Evolutionary conservation across 2,797 vertebrate genomes (phyloP).

Genomic region (Oceanodroma leucorhoa): DNA sequence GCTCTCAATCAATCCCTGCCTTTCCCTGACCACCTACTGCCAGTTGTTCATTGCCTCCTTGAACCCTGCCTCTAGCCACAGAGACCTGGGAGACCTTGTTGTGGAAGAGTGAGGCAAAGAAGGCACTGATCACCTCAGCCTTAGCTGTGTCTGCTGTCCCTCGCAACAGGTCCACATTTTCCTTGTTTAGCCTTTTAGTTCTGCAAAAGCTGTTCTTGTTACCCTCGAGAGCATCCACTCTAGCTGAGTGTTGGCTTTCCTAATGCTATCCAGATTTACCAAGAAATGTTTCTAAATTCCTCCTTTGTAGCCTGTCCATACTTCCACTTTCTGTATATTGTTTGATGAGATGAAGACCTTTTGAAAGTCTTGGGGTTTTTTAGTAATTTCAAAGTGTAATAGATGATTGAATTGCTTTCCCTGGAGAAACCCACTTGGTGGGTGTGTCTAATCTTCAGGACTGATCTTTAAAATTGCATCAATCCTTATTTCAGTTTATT

Average conservation of each 20-base stretch:
- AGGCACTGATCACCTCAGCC: fast-evolving
- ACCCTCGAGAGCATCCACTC: background rate
- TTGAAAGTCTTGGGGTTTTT: background rate
- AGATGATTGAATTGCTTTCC: background rate
- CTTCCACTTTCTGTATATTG: background rate
- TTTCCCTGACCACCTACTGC: background rate
- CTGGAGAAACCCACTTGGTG: background rate
- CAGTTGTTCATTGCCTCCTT: background rate
- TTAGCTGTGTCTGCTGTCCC: background rate
- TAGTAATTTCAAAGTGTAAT: background rate
- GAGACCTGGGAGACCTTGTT: background rate
- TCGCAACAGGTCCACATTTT: background rate
- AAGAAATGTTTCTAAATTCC: background rate
- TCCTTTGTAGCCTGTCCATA: background rate
- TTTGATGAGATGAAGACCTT: background rate
- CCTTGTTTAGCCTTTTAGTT: background rate
- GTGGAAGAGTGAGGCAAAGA: background rate
- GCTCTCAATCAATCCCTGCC: background rate
- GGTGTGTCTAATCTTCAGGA: background rate
- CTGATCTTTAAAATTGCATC: background rate
- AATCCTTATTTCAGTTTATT: background rate
- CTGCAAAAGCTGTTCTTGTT: background rate
- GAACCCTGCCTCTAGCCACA: background rate
- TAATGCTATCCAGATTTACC: background rate
- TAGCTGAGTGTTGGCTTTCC: background rate